Percentiles rank a stretch among this genome's conserved stretches.
phyloP scores from a whole-genome alignment of 2,797 vertebrate species.

The Pangasius krempfi region DNA sequence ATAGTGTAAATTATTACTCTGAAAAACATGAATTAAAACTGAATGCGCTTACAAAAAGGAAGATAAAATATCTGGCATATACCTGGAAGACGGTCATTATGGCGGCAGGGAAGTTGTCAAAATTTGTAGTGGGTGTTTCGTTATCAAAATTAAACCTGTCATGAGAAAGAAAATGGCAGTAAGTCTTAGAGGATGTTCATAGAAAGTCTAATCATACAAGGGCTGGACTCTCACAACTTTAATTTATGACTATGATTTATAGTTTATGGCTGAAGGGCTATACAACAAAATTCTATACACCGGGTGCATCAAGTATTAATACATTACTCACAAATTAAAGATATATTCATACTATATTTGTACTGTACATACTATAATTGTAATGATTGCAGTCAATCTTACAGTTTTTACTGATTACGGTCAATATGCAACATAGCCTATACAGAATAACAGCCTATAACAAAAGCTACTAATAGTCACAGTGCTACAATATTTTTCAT shows the following conservation, averaged over 20 bases:
- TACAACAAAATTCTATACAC: not conserved
- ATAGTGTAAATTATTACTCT: not conserved
- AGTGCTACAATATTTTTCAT: not conserved
- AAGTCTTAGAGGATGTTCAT: not conserved
- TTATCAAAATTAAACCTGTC: constrained; percentile 93
- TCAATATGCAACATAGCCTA: not conserved
- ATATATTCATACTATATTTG: too few species aligned
- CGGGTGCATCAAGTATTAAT: not conserved
- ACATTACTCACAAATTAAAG: not conserved
- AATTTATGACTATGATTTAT: not conserved
- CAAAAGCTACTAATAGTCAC: not conserved
- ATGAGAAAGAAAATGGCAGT: constrained; percentile 25
- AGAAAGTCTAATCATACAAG: not conserved
- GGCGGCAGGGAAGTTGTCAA: constrained; percentile 94
- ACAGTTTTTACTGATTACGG: not conserved
- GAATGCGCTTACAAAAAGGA: constrained; percentile 37
- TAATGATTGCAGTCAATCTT: not conserved
- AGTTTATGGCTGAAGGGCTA: not conserved
- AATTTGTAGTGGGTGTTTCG: constrained; percentile 95
- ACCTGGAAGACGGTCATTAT: constrained; percentile 98
- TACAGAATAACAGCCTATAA: too few species aligned
- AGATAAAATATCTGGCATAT: constrained; percentile 53
- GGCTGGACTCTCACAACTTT: not conserved
- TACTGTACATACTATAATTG: not conserved
- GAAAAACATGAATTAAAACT: not conserved